These are phyloP conservation scores for Sisor rabdophorus DNA, from an alignment of 2,113 vertebrate genomes.

Conservation along the genomic window DNA sequence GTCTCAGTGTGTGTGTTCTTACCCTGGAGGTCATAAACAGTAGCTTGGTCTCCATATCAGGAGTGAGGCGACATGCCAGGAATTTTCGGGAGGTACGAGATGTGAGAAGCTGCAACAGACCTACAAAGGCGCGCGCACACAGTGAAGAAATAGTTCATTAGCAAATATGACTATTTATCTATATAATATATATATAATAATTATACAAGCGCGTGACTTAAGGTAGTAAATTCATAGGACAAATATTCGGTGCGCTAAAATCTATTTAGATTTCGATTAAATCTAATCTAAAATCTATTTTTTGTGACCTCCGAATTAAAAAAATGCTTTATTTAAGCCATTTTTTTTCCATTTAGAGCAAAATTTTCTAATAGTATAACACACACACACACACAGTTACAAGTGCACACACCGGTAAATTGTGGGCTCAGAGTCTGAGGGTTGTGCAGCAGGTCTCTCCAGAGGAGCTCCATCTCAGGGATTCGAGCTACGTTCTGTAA, in stretches of 20 bases:
- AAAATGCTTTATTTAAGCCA: too few relatives aligned
- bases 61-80: conserved; percentile 91
- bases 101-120: conserved; percentile 89
- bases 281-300: too few relatives aligned
- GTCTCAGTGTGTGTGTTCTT: conserved; percentile 10
- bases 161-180: too few relatives aligned
- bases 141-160: too few relatives aligned
- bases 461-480: conserved; percentile 90
- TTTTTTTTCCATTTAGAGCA: too few relatives aligned
- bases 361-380: background rate
- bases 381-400: background rate
- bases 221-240: too few relatives aligned
- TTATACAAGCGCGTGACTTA: too few relatives aligned
- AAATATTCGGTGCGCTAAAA: too few relatives aligned
- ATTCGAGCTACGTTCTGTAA: conserved; percentile 93
- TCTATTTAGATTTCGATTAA: too few relatives aligned
- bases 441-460: conserved; percentile 92
- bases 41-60: conserved; percentile 97
- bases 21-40: conserved; percentile 97
- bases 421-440: conserved; percentile 86
- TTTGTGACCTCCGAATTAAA: too few relatives aligned
- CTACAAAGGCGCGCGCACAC: conserved; percentile 62
- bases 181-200: too few relatives aligned
- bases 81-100: conserved; percentile 93
- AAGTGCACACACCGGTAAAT: conserved; percentile 80